These are phyloP conservation scores for Ormyrus rosae DNA, from an alignment of 2,888 invertebrate genomes.

Conservation along the genomic window DNA sequence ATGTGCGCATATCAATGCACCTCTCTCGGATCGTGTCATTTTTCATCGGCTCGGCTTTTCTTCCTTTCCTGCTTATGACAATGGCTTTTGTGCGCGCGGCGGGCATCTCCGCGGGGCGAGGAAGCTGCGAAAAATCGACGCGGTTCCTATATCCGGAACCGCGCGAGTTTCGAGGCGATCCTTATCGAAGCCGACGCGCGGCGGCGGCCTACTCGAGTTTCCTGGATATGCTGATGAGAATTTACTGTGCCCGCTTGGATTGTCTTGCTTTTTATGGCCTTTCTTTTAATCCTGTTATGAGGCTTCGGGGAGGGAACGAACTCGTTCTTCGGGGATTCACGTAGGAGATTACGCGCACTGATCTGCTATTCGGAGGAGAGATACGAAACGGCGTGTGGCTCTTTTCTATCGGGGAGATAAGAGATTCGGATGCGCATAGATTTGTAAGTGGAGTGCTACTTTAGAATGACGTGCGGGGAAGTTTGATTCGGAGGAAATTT, in stretches of 20 bases:
- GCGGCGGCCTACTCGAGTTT: background rate
- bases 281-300: too few relatives aligned
- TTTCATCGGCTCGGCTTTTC: constrained; percentile 55
- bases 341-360: too few relatives aligned
- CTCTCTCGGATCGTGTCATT: constrained; percentile 57
- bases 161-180: background rate
- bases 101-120: background rate
- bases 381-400: too few relatives aligned
- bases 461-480: too few relatives aligned
- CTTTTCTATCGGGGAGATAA: too few relatives aligned
- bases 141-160: too few relatives aligned
- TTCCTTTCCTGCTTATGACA: constrained; percentile 31
- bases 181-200: background rate
- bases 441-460: too few relatives aligned
- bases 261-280: background rate
- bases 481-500: too few relatives aligned
- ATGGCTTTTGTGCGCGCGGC: background rate
- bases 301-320: too few relatives aligned
- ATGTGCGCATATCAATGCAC: background rate
- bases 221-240: constrained; percentile 18
- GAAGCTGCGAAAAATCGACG: constrained; percentile 11
- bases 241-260: background rate
- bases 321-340: too few relatives aligned
- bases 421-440: too few relatives aligned
- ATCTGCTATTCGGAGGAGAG: too few relatives aligned